Evolutionary conservation across 2,888 invertebrate species (phyloP).

Genomic region (Patella depressa): DNA sequence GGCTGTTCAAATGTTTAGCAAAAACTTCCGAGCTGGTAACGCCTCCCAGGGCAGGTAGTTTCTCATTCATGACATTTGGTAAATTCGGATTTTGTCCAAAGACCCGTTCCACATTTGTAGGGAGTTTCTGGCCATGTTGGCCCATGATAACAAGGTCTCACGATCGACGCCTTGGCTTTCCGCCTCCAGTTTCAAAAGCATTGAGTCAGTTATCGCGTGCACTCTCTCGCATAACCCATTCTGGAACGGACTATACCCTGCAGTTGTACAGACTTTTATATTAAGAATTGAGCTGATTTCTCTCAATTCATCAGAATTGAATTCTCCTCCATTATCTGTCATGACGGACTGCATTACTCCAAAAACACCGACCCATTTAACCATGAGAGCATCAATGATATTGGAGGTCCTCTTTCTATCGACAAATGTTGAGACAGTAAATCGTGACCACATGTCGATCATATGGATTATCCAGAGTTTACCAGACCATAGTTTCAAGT

Average conservation of each 20-base stretch:
- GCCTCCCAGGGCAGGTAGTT: background rate
- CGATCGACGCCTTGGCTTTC: constrained; percentile 1
- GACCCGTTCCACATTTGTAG: constrained; percentile 24
- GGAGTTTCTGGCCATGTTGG: constrained; percentile 21
- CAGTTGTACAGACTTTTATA: constrained; percentile 20
- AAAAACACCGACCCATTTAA: background rate
- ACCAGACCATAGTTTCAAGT: constrained; percentile 15
- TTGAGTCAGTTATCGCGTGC: constrained; percentile 22
- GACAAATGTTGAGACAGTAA: constrained; percentile 12
- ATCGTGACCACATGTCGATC: constrained; percentile 23
- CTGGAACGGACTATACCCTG: constrained; percentile 19
- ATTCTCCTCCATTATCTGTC: background rate
- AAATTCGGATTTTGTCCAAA: constrained; percentile 12
- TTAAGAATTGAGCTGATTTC: constrained; percentile 17
- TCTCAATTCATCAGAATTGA: constrained; percentile 2
- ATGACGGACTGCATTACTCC: constrained; percentile 13
- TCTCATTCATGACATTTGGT: constrained; percentile 7
- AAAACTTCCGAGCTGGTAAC: background rate
- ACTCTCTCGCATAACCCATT: constrained; percentile 21
- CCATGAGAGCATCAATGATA: constrained; percentile 5
- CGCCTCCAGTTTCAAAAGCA: constrained; percentile 21
- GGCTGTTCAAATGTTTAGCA: constrained; percentile 3
- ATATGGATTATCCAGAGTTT: constrained; percentile 15
- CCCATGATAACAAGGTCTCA: constrained; percentile 20
- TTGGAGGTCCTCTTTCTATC: constrained; percentile 9